These are phyloP conservation scores for Heterodera filipjevi DNA, from an alignment of 2,888 invertebrate genomes.

Conservation along the genomic window DNA sequence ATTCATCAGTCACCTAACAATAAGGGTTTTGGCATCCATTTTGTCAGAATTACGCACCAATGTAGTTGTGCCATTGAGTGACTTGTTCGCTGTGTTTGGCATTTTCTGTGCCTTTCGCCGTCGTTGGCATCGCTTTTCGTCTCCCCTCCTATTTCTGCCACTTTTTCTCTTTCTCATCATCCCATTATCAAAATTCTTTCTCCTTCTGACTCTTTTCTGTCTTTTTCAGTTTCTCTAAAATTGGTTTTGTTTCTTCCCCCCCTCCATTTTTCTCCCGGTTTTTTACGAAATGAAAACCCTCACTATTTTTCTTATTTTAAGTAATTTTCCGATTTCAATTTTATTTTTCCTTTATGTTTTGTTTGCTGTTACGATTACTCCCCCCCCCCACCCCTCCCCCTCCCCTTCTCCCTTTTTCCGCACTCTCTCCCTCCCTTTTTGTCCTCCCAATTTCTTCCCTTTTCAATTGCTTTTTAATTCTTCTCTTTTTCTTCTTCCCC, in stretches of 20 bases:
- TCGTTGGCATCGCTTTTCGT: not conserved
- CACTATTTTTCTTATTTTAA: too few species aligned
- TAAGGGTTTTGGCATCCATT: not conserved
- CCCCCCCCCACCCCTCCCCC: too few species aligned
- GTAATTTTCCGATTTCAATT: too few species aligned
- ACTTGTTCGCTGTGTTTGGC: not conserved
- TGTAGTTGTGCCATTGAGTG: not conserved
- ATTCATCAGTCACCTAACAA: too few species aligned
- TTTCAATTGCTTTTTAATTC: not conserved
- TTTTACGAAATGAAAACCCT: not conserved
- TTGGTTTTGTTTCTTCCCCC: not conserved
- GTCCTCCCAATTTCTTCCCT: slow-evolving; percentile 1
- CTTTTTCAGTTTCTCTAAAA: not conserved
- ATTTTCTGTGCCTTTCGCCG: not conserved
- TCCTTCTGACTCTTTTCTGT: not conserved
- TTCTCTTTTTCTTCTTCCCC: not conserved
- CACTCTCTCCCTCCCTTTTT: not conserved
- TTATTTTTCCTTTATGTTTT: not conserved
- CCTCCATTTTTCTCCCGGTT: not conserved
- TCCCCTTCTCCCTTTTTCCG: not conserved
- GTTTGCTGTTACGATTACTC: not conserved
- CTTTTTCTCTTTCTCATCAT: not conserved
- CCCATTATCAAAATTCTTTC: not conserved
- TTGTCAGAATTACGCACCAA: not conserved
- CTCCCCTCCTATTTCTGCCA: not conserved